Base-by-base conservation (phyloP, 2,888 invertebrate genomes). In the Augochlorella aurata region DNA sequence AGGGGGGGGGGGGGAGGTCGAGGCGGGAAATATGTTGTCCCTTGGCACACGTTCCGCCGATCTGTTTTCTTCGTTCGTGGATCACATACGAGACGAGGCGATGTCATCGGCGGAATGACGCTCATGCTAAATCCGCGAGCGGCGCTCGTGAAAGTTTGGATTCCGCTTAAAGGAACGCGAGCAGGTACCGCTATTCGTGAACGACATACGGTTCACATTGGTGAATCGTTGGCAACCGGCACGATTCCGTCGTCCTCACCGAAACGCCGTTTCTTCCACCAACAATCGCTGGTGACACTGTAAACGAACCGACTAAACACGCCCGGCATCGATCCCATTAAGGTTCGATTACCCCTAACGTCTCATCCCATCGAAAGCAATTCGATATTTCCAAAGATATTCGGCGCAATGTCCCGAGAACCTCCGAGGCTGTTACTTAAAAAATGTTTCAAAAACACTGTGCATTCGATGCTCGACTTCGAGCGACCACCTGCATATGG, bases 121-220 rank as follows among this genome's bases (percentile, higher is more conserved):
- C 66, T 77, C 74, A 76, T 77, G 83, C 82, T 47, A 77, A 68
- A 49, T 29, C 50, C 63, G 18, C 29, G 38, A 63, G 29, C 54
- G 67, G 21, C 52, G 77, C 73, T 83, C 82, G 87, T 87, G 87
- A 87, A 87, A 87, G 87, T 87, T 84, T 77, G 85, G 87, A 87
- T 88, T 88, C 88, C 81, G 81, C 78, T 87, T 75, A 77, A 83
- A 86, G 83, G 73, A 86, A 86, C 67, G 81, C 67, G 81, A 84
- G 83, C 67, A 81, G 16, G 86, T 93, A 93, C 92, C 92, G 92
- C 92, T 92, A 93, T 92, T 89, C 90, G 88, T 89, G 90, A 88
- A 90, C 90, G 90, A 92, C 91, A 92, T 91, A 91, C 91, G 91
- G 91, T 90, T 90, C 88, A 83, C 88, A 86, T 86, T 84, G 86